Evolutionary conservation across 2,888 invertebrate species (phyloP).

Genomic region (Nasonovia ribisnigri): DNA sequence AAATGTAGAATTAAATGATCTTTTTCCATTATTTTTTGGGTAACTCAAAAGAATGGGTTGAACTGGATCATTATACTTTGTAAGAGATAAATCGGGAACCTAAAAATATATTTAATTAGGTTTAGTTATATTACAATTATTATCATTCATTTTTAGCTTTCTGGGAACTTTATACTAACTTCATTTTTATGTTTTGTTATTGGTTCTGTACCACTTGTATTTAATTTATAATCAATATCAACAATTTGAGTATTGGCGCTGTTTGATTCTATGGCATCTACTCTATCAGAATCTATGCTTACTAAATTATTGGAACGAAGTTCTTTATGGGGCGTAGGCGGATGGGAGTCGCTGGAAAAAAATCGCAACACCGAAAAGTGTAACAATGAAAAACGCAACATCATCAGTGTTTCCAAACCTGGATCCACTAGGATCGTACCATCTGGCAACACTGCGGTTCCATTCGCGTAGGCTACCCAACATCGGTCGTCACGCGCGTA

Average conservation of each 20-base stretch:
- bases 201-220: not conserved
- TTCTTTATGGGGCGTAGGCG: too few relatives aligned
- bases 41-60: not conserved
- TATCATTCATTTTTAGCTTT: not conserved
- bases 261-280: not conserved
- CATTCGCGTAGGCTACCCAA: too few relatives aligned
- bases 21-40: not conserved
- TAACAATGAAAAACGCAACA: too few relatives aligned
- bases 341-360: too few relatives aligned
- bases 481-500: too few relatives aligned
- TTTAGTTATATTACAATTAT: not conserved
- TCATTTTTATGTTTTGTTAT: not conserved
- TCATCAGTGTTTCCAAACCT: too few relatives aligned
- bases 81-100: not conserved
- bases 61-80: not conserved
- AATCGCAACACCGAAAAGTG: too few relatives aligned
- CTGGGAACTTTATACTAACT: not conserved
- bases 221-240: conserved; percentile 5
- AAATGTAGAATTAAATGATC: not conserved
- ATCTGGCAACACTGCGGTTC: too few relatives aligned
- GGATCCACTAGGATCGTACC: too few relatives aligned
- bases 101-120: not conserved
- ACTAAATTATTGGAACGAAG: not conserved
- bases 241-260: not conserved
- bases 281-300: not conserved